Evolutionary conservation across 2,888 invertebrate species (phyloP).

Genomic region (Meliscaeva auricollis): DNA sequence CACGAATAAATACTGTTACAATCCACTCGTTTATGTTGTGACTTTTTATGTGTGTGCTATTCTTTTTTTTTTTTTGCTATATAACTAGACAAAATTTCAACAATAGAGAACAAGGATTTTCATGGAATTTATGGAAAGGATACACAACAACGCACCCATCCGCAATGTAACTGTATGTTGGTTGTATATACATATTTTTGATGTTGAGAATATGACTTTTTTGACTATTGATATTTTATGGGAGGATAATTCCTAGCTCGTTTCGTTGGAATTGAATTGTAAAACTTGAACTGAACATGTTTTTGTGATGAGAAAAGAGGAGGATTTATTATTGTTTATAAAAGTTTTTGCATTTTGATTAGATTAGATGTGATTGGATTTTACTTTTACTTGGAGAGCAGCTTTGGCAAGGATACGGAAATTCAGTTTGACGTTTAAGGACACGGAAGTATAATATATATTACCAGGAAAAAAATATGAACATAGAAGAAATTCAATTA

Average conservation of each 20-base stretch:
- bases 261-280: background rate
- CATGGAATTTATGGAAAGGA: conserved; percentile 1
- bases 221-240: conserved; percentile 1
- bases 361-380: background rate
- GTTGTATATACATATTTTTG: conserved; percentile 5
- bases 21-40: background rate
- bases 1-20: conserved; percentile 2
- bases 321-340: background rate
- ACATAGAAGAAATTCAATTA: no score
- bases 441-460: no score
- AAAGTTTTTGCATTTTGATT: conserved; percentile 3
- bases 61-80: background rate
- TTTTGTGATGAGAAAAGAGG: background rate
- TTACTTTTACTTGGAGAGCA: background rate
- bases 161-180: conserved; percentile 1
- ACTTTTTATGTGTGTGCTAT: background rate
- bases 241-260: background rate
- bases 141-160: background rate
- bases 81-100: background rate
- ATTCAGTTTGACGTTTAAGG: background rate
- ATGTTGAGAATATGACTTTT: background rate
- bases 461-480: no score
- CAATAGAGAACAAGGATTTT: background rate
- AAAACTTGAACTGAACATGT: background rate
- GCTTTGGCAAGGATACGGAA: background rate